A percentile compares a stretch with the other conserved stretches of the same genome.
phyloP scores from a whole-genome alignment of 2,888 invertebrate species.

The Drosophila mimica region DNA sequence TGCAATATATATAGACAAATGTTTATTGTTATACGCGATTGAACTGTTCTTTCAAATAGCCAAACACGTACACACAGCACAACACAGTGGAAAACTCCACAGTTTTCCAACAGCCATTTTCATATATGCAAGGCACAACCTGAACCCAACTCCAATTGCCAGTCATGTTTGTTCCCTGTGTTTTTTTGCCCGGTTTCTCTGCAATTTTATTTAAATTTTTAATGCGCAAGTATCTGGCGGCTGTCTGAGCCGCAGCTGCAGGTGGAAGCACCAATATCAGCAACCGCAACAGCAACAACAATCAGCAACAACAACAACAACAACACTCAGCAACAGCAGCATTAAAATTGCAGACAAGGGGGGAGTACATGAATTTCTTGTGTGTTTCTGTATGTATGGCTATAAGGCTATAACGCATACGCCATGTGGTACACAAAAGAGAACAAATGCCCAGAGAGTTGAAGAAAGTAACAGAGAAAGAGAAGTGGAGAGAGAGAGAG shows the following conservation, averaged over 20 bases:
- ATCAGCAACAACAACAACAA: constrained; percentile 16
- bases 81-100: constrained; percentile 5
- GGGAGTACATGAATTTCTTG: constrained; percentile 48
- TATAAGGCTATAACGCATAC: constrained; percentile 63
- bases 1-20: constrained; percentile 12
- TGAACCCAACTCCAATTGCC: constrained; percentile 18
- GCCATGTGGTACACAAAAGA: constrained; percentile 64
- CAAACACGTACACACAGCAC: constrained; percentile 20
- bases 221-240: constrained; percentile 70
- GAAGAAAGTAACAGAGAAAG: neutral
- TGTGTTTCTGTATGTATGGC: constrained; percentile 29
- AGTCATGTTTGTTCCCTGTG: constrained; percentile 32
- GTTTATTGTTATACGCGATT: constrained; percentile 44
- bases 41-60: constrained; percentile 44
- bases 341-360: constrained; percentile 74
- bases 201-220: constrained; percentile 77
- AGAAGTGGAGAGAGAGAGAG: neutral
- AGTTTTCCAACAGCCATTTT: too few species aligned
- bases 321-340: constrained; percentile 19
- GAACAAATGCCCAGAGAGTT: constrained; percentile 9
- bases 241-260: constrained; percentile 70
- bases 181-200: constrained; percentile 52
- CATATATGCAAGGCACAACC: constrained; percentile 13
- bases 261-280: constrained; percentile 49
- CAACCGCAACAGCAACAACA: constrained; percentile 24